phyloP scores from a whole-genome alignment of 2,888 invertebrate genomes.

The Zhengitettix transpicula region DNA sequence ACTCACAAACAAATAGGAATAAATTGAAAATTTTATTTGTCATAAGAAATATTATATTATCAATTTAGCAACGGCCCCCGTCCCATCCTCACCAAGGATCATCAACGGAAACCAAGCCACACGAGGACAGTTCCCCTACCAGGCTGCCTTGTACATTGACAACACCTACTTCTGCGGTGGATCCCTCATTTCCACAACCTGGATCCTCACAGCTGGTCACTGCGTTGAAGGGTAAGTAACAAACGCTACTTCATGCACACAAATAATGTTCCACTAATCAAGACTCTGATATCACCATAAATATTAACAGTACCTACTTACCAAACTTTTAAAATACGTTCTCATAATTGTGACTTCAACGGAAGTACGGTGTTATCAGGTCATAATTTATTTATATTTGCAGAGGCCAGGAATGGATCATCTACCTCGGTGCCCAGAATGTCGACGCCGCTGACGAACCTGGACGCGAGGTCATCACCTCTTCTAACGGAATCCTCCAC shows the following conservation, averaged over 20 bases:
- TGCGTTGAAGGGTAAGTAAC: neutral
- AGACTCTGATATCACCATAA: too few species aligned
- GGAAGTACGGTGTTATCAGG: neutral
- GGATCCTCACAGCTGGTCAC: neutral
- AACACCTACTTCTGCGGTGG: neutral
- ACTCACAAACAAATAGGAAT: too few species aligned
- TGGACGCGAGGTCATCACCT: neutral
- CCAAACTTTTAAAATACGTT: neutral
- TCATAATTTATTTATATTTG: neutral
- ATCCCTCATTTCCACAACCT: neutral
- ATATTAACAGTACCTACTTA: too few species aligned
- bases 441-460: neutral
- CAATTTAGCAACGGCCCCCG: too few species aligned
- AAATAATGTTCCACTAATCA: too few species aligned
- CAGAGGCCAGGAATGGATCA: neutral
- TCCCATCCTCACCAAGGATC: neutral
- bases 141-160: neutral
- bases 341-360: neutral
- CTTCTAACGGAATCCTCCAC: neutral
- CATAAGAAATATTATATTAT: too few species aligned
- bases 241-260: neutral
- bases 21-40: too few species aligned
- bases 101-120: neutral
- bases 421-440: neutral
- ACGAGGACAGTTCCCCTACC: neutral